Percentiles rank a stretch among this genome's conserved stretches.
These are phyloP conservation scores for Eurypyga helias DNA, from an alignment of 2,113 vertebrate genomes.

Conservation along the genomic window DNA sequence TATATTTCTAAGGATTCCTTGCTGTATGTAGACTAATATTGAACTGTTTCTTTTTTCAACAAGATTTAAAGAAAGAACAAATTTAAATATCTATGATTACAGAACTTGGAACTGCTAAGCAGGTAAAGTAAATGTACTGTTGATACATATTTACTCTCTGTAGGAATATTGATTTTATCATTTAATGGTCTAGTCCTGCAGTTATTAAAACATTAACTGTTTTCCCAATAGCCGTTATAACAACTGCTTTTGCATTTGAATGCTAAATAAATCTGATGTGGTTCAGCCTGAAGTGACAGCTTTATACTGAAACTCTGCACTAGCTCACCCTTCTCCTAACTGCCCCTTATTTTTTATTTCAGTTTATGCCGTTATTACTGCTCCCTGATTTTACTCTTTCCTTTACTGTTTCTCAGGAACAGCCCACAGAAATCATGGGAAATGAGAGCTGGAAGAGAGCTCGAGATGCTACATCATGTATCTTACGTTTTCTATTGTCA, in stretches of 20 bases:
- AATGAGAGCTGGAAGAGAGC: background rate
- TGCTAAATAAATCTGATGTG: background rate
- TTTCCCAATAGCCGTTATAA: background rate
- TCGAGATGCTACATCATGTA: accelerated
- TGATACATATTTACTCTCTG: background rate
- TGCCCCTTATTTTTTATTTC: background rate
- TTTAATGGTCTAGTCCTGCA: background rate
- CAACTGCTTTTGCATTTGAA: background rate
- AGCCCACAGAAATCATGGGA: background rate
- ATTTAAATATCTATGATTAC: background rate
- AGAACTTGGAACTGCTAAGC: background rate
- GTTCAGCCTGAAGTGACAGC: background rate
- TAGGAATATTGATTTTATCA: background rate
- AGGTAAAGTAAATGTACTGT: background rate
- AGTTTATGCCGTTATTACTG: background rate
- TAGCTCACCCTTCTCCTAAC: background rate
- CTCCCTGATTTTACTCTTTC: background rate
- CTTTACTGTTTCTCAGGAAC: background rate
- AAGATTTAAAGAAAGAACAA: background rate
- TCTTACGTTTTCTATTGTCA: background rate
- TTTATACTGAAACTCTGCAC: background rate
- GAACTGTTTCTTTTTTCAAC: background rate
- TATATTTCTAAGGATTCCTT: background rate
- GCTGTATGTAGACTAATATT: background rate
- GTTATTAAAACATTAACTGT: conserved; percentile 20